Percentiles rank a stretch among this genome's conserved stretches.
phyloP scores from a whole-genome alignment of 2,797 vertebrate species.

The Notoglanidium macrostoma region DNA sequence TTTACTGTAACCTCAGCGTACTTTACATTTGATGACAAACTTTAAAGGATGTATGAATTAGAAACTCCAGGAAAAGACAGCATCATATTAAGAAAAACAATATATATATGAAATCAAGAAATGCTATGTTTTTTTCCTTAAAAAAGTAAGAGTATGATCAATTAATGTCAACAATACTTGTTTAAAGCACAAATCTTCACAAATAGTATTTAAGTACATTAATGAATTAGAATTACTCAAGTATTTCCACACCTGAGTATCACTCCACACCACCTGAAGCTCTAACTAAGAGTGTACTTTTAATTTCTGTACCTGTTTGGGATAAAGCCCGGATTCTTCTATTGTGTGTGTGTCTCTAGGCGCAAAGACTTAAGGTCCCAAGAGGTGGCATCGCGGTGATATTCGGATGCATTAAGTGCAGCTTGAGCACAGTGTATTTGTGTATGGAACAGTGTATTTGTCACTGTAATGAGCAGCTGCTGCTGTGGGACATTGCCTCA shows the following conservation, averaged over 20 bases:
- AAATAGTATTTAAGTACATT: not conserved
- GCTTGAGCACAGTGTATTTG: slow-evolving; percentile 34
- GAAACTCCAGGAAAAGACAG: not conserved
- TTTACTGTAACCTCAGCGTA: not conserved
- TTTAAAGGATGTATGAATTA: not conserved
- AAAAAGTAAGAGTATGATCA: too few relatives aligned
- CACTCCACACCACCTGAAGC: not conserved
- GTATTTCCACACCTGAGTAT: not conserved
- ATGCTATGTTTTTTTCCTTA: too few relatives aligned
- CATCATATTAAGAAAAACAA: not conserved
- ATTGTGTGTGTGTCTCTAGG: not conserved
- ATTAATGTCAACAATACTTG: not conserved
- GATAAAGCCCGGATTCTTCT: not conserved
- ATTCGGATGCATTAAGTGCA: slow-evolving; percentile 18
- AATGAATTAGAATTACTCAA: not conserved
- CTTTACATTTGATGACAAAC: not conserved
- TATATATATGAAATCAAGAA: not conserved
- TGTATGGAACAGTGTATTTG: slow-evolving; percentile 30
- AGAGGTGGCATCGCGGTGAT: not conserved
- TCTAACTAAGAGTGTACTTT: too few relatives aligned
- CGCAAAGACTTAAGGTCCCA: not conserved
- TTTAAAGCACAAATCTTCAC: not conserved
- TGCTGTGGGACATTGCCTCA: slow-evolving; percentile 35
- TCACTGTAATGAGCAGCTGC: slow-evolving; percentile 41
- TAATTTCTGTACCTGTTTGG: too few relatives aligned